Conservation (phyloP, 1,140 invertebrate species). For the Wiebesia pumilae region DNA sequence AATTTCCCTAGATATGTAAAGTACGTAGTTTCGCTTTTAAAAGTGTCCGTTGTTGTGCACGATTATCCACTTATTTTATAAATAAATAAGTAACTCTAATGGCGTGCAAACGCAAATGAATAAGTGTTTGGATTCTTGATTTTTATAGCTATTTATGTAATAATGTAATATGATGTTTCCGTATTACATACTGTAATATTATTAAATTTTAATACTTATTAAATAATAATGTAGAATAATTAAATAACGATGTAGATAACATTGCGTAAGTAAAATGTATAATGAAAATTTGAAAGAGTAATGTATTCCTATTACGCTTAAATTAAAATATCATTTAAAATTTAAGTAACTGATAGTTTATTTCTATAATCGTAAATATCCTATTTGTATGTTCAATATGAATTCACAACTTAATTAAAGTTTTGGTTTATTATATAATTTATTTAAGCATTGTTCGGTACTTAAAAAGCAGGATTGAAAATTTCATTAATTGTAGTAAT, state of each 20-base stretch:
- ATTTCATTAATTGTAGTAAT: too few relatives aligned
- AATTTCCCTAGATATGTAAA: neutral
- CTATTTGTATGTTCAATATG: neutral
- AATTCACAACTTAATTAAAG: neutral
- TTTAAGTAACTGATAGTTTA: neutral
- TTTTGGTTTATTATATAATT: too few relatives aligned
- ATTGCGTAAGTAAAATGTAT: neutral
- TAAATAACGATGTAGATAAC: neutral
- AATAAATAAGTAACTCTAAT: too few relatives aligned
- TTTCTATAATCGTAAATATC: neutral
- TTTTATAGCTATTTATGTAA: too few relatives aligned
- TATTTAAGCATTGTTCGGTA: too few relatives aligned
- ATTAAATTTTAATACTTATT: neutral
- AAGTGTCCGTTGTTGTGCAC: too few relatives aligned
- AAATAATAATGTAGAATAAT: neutral
- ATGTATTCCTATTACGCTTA: neutral
- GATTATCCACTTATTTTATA: too few relatives aligned
- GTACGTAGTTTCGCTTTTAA: too few relatives aligned
- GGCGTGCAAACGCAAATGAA: too few relatives aligned
- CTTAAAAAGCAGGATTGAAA: too few relatives aligned
- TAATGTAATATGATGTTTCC: too few relatives aligned
- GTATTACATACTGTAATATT: neutral
- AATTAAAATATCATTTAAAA: neutral
- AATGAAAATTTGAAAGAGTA: neutral
- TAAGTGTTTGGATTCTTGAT: too few relatives aligned